phyloP scores from a whole-genome alignment of 2,888 invertebrate species.

The Amblyjoppa fuscipennis region DNA sequence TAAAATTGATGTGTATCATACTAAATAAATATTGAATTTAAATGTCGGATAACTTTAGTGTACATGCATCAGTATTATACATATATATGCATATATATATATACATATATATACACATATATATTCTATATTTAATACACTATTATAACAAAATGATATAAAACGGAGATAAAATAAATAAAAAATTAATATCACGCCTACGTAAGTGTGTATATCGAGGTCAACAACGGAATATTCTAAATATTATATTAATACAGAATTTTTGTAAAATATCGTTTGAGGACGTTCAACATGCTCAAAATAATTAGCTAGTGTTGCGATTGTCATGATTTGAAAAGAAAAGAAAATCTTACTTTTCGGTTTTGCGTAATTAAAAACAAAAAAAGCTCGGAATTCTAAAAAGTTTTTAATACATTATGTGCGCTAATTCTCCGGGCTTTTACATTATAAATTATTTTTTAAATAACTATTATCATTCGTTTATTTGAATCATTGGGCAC shows the following conservation, averaged over 20 bases:
- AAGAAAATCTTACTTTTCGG: constrained; percentile 1
- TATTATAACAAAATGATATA: constrained; percentile 48
- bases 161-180: constrained; percentile 63
- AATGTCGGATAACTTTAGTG: constrained; percentile 75
- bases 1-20: constrained; percentile 81
- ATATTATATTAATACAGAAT: constrained; percentile 65
- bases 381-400: constrained; percentile 1
- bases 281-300: constrained; percentile 80
- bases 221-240: constrained; percentile 81
- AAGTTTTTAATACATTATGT: not conserved
- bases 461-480: constrained; percentile 16
- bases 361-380: not conserved
- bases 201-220: constrained; percentile 74
- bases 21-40: constrained; percentile 78
- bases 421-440: not conserved
- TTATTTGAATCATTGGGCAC: constrained; percentile 27
- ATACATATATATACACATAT: not conserved
- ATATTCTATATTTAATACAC: constrained; percentile 61
- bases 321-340: constrained; percentile 38
- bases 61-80: constrained; percentile 62
- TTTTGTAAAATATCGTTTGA: constrained; percentile 71
- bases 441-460: not conserved
- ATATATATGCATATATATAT: constrained; percentile 21
- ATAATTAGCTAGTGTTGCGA: constrained; percentile 51
- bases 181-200: constrained; percentile 66